These are phyloP conservation scores for Astur gentilis DNA, from an alignment of 2,113 vertebrate species.

Conservation along the genomic window DNA sequence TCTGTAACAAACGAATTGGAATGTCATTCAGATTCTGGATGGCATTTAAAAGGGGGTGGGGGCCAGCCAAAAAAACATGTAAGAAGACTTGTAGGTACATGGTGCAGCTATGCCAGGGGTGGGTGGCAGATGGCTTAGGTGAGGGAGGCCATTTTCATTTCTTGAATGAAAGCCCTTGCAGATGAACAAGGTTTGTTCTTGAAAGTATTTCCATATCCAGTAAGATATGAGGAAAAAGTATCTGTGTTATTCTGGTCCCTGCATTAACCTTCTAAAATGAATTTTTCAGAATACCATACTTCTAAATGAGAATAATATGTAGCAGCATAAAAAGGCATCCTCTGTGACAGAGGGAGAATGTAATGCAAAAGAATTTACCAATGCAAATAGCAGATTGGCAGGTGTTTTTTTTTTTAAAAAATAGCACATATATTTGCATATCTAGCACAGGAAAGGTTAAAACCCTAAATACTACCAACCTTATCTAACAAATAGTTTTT, in stretches of 20 bases:
- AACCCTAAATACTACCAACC: not conserved
- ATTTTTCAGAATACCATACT: not conserved
- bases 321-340: not conserved
- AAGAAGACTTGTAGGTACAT: not conserved
- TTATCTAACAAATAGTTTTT: not conserved
- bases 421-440: not conserved
- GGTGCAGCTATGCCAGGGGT: not conserved
- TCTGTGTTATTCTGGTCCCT: not conserved
- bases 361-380: not conserved
- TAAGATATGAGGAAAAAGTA: not conserved
- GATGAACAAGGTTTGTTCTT: not conserved
- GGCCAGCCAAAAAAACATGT: fast-evolving
- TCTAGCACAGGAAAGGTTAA: not conserved
- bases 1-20: not conserved
- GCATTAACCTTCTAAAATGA: not conserved
- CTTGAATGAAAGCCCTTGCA: not conserved
- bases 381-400: not conserved
- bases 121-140: not conserved
- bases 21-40: not conserved
- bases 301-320: not conserved
- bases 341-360: not conserved
- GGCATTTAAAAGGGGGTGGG: not conserved
- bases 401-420: not conserved
- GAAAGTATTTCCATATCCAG: not conserved
- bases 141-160: not conserved